Conservation (phyloP, 92 coral and sea anemone genomes). For the Plumapathes pennacea region DNA sequence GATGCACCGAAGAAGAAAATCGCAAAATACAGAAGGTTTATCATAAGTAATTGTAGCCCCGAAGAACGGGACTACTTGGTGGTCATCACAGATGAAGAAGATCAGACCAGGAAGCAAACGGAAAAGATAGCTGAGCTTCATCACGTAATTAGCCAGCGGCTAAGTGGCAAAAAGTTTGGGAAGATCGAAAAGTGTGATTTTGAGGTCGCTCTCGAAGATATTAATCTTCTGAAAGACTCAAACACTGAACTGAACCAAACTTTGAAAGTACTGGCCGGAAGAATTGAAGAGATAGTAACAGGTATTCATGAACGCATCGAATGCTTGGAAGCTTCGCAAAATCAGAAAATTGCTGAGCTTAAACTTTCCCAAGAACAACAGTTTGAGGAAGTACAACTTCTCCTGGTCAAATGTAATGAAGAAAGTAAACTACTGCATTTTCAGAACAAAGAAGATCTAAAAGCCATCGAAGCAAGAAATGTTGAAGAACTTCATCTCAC, state of each 20-base stretch:
- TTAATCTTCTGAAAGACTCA: conserved; percentile 13
- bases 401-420: too few species aligned
- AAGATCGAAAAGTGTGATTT: conserved; percentile 32
- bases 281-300: conserved; percentile 8
- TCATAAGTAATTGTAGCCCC: conserved; percentile 52
- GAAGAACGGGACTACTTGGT: conserved; percentile 52
- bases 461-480: too few species aligned
- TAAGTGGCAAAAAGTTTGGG: conserved; percentile 40
- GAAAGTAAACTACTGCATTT: too few species aligned
- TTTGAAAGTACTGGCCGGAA: conserved; percentile 9
- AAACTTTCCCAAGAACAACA: too few species aligned
- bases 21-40: conserved; percentile 36
- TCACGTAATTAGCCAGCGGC: conserved; percentile 32
- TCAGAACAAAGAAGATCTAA: too few species aligned
- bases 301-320: not conserved
- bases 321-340: too few species aligned
- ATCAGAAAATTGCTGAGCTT: too few species aligned
- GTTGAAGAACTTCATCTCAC: too few species aligned
- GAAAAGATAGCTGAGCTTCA: conserved; percentile 34
- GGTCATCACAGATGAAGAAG: conserved; percentile 33
- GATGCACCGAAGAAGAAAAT: conserved; percentile 36
- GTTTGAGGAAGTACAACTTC: too few species aligned
- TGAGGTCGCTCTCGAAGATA: conserved; percentile 23
- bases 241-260: conserved; percentile 15
- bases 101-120: conserved; percentile 22